These are phyloP conservation scores for Atopsyche davidsoni DNA, from an alignment of 1,140 invertebrate species.

Conservation along the genomic window DNA sequence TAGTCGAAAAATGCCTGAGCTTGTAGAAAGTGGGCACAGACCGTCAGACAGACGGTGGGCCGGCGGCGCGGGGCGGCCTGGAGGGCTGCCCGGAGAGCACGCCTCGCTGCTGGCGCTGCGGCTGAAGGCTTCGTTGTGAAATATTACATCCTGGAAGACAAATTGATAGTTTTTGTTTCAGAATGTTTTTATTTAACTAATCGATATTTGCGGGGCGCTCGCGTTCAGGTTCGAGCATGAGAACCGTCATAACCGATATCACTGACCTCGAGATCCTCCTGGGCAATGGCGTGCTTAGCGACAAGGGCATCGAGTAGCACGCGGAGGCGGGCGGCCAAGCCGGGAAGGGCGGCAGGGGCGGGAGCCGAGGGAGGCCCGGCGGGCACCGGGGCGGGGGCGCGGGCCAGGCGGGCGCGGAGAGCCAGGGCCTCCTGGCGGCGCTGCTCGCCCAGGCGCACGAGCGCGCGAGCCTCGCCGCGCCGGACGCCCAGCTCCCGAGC, in stretches of 20 bases:
- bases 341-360: slow-evolving; percentile 62
- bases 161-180: neutral
- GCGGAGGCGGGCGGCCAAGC: slow-evolving; percentile 62
- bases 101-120: slow-evolving; percentile 49
- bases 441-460: slow-evolving; percentile 73
- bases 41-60: slow-evolving; percentile 22
- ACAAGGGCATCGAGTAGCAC: slow-evolving; percentile 65
- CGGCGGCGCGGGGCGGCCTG: neutral
- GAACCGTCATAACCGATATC: too few species aligned
- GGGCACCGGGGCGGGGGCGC: slow-evolving; percentile 54
- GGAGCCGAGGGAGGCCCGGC: slow-evolving; percentile 60
- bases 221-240: too few species aligned
- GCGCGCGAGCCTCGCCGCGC: slow-evolving; percentile 69
- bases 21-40: neutral
- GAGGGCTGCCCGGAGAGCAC: slow-evolving; percentile 46
- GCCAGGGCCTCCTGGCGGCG: slow-evolving; percentile 57
- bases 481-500: slow-evolving; percentile 51
- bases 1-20: neutral
- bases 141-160: slow-evolving; percentile 47
- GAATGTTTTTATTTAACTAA: neutral
- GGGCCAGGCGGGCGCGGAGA: slow-evolving; percentile 59
- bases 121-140: slow-evolving; percentile 52
- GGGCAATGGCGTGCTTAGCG: slow-evolving; percentile 65
- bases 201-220: too few species aligned
- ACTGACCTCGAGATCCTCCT: slow-evolving; percentile 65